phyloP scores from a whole-genome alignment of 2,888 invertebrate genomes.

The Pocota personata region DNA sequence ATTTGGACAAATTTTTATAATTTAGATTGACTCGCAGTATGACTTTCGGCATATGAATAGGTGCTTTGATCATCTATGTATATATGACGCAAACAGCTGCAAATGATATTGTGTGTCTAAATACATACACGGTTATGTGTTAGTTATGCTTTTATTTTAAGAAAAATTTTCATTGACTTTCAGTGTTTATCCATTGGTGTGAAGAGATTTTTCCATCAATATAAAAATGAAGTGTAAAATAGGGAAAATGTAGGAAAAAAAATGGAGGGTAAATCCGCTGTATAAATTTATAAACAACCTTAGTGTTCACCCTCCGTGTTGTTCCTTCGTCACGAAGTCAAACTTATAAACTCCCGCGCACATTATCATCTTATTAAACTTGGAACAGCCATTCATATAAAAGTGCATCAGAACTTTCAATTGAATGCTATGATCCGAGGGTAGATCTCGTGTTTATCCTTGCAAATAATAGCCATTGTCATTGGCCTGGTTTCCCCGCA shows the following conservation, averaged over 20 bases:
- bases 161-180: not conserved
- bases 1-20: too few relatives aligned
- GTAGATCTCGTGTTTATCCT: not conserved
- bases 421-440: not conserved
- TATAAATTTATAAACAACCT: slow-evolving; percentile 2
- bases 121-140: too few relatives aligned
- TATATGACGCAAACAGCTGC: too few relatives aligned
- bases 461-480: slow-evolving; percentile 23
- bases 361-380: slow-evolving; percentile 13
- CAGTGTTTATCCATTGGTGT: not conserved
- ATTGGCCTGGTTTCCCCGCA: not conserved
- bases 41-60: too few relatives aligned
- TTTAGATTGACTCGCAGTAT: too few relatives aligned
- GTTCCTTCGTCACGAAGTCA: not conserved
- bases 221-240: slow-evolving; percentile 1
- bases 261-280: not conserved
- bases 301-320: not conserved
- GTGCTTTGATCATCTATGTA: too few relatives aligned
- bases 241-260: not conserved
- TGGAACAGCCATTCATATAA: not conserved
- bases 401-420: slow-evolving; percentile 2
- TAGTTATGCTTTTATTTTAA: too few relatives aligned
- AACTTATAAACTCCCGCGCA: slow-evolving; percentile 6
- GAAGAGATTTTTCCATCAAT: not conserved
- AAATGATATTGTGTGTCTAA: too few relatives aligned